Conservation (phyloP, 2,888 invertebrate genomes). For the Eurytoma californica region DNA sequence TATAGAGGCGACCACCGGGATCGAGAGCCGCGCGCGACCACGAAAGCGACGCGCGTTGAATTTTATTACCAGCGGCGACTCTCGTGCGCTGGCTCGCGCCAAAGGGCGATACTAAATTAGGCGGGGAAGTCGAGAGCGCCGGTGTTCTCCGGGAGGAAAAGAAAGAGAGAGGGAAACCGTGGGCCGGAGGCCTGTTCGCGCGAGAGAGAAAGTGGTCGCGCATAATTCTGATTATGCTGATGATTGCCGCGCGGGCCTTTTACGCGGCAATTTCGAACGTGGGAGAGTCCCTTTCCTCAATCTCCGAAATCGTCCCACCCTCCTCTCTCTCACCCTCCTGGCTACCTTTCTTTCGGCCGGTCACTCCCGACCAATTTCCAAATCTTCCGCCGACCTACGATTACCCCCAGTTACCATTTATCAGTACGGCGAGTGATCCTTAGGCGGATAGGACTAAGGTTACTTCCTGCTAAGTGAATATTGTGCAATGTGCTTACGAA, state of each 20-base stretch:
- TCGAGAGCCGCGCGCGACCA: conserved; percentile 51
- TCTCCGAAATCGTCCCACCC: conserved; percentile 28
- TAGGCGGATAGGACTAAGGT: no score
- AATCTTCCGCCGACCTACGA: no score
- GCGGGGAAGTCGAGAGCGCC: conserved; percentile 22
- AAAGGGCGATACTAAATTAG: conserved; percentile 49
- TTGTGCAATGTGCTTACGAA: no score
- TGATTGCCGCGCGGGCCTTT: conserved; percentile 48
- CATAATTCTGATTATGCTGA: conserved; percentile 58
- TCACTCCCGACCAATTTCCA: not conserved
- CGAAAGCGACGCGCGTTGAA: conserved; percentile 59
- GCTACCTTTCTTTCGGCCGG: not conserved
- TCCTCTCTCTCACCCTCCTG: conserved; percentile 13
- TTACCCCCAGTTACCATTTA: not conserved
- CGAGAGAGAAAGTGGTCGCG: conserved; percentile 21
- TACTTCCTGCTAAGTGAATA: no score
- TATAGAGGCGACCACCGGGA: conserved; percentile 61
- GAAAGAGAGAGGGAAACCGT: conserved; percentile 11
- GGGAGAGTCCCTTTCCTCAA: conserved; percentile 53
- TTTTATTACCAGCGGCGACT: conserved; percentile 58
- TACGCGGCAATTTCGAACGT: conserved; percentile 49
- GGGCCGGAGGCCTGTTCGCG: conserved; percentile 18
- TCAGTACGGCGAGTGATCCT: no score
- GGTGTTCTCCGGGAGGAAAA: not conserved
- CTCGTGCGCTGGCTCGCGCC: conserved; percentile 10